Conservation (phyloP, 2,113 vertebrate species). For the Pollimyrus isidori region DNA sequence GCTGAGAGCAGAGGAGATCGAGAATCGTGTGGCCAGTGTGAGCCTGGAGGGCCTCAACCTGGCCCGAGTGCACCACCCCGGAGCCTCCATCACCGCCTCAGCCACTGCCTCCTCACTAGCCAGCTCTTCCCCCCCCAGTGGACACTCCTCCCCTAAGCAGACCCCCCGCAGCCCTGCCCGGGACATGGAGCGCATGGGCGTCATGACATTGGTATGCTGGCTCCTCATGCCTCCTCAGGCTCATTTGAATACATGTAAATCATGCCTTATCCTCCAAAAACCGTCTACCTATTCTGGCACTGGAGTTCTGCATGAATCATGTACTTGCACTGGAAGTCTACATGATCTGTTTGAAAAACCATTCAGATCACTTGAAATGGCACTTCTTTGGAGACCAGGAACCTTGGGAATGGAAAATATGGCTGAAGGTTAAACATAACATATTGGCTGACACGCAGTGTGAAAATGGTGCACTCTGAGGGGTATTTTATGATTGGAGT, state of each 20-base stretch:
- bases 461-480: not conserved
- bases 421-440: not conserved
- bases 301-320: no score
- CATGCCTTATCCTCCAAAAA: not conserved
- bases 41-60: conserved; percentile 94
- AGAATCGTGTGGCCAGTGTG: conserved; percentile 91
- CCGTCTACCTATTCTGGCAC: not conserved
- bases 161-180: conserved; percentile 85
- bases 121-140: conserved; percentile 94
- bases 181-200: conserved; percentile 96
- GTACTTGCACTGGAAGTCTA: not conserved
- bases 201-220: conserved; percentile 84
- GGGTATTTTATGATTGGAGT: not conserved
- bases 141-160: conserved; percentile 91
- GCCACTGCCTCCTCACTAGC: conserved; percentile 91
- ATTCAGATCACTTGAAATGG: not conserved
- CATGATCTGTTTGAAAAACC: not conserved
- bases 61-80: conserved; percentile 84
- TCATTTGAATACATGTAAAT: not conserved
- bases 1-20: conserved; percentile 92
- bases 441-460: not conserved
- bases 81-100: conserved; percentile 87
- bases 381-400: not conserved
- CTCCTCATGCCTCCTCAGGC: not conserved
- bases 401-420: not conserved